Base-by-base conservation (phyloP, 2,113 vertebrate genomes). In the Oryzias woworae region DNA sequence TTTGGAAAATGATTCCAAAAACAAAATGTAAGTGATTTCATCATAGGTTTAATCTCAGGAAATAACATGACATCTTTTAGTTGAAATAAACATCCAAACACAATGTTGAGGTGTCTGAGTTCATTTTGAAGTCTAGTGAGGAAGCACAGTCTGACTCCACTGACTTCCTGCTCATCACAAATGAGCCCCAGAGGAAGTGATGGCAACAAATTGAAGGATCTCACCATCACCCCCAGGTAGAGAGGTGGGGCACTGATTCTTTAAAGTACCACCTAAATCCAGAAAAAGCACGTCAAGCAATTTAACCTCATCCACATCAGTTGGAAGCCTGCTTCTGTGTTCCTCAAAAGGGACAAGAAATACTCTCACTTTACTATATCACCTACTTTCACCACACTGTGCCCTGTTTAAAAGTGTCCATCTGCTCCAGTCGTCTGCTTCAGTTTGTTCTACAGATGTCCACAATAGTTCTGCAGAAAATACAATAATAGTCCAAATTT, bases 1-100 rank as follows among this genome's bases (percentile, higher is more conserved):
- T 80, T 80, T 62, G 44, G 73, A 66, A 85, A 83, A 48, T 88
- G 75, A 49, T 74, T 59, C 53, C 61, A 6, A 62, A 69, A 82
- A 71, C 73, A 81, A 87, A 20, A 84, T 69, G 65, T 1, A 23
- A 60, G 70, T n/a, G 45, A 55, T 71, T 78, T 79, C 62, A 66
- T 78, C 58, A 17, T 55, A 50, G 23, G 36, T 53, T 47, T 71
- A 62, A 80, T 46, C 18, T 52, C 6, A 6, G 14, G 4, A 18
- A 52, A 44, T 67, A 58, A 61, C 17, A 18, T 2, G 47, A 31
- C 48, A 53, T 52, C 22, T 56, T 70, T 65, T 14, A 2, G 26
- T 31, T 7, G 28, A 28, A 74, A 53, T 36, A 50, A 54, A 46
- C 78, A 66, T 72, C 74, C 69, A 23, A 45, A 22, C 58, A 8